Base-by-base conservation (phyloP, 2,888 invertebrate species). In the Dyspetes luteomarginatus region DNA sequence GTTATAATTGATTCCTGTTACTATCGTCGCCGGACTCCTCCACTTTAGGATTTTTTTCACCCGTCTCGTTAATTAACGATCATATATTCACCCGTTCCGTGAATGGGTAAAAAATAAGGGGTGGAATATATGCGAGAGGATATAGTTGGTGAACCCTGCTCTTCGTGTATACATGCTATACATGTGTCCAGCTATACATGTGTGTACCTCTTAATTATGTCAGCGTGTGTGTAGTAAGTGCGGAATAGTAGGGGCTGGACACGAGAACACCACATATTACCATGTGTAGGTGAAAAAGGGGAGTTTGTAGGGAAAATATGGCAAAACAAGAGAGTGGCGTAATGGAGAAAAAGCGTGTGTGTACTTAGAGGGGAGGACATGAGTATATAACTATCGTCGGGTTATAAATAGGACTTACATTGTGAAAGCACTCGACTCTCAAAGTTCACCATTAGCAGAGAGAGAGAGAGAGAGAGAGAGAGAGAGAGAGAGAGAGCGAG, bases 391-490 rank as follows among this genome's bases (percentile, higher is more conserved):
- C 71, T 75, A 67, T 58, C 50, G 58, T 48, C 43, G 69, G 52
- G 64, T 58, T 73, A 73, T 81, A 81, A 77, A 77, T 81, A 81
- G 77, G 72, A 72, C 77, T 81, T 81, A 77, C 55, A 55, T 74
- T 19, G 64, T 45, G 55, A 65, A 73, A 65, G 64, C 65, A 65
- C 64, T 56, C 72, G 72, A 62, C 60, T 24, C 60, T 30, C 17
- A 60, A 36, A 36, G 36, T 12, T 72, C 60, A 50, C 62, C 72
- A 60, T 71, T 71, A 71, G 52, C 4, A 15, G 17, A 48, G 48
- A 48, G 36, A 52, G 41, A 28, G 55, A 28, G 48, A 52, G 17
- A 19, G 48, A 62, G 28, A 19, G 41, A 26, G 30, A 60, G 60
- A 36, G 41, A 36, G 19, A 60, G 60, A 19, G 19, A 12, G 24